These are phyloP conservation scores for Danio aesculapii DNA, from an alignment of 2,797 vertebrate species.

Conservation along the genomic window DNA sequence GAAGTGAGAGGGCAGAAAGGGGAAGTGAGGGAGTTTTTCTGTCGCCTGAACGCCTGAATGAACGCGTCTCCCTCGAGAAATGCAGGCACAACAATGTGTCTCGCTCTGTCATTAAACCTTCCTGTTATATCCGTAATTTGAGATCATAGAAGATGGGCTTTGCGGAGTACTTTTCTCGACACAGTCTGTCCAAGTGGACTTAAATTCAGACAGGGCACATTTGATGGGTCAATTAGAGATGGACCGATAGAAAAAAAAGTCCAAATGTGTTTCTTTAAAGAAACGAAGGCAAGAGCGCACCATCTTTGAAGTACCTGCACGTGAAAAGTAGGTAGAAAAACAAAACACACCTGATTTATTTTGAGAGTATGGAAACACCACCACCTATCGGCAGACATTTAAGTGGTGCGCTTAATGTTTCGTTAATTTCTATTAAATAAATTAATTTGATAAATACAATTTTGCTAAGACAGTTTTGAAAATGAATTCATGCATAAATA, in stretches of 20 bases:
- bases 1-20: conserved; percentile 30
- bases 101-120: neutral
- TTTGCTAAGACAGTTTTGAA: neutral
- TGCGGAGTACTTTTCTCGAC: neutral
- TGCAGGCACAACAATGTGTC: neutral
- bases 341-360: conserved; percentile 16
- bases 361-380: neutral
- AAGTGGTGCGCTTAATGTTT: neutral
- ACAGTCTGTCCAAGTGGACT: neutral
- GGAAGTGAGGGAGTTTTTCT: conserved; percentile 41
- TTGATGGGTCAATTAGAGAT: no score
- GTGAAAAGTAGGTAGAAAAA: neutral
- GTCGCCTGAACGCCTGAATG: conserved; percentile 22
- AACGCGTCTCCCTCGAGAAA: neutral
- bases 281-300: no score
- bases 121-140: neutral
- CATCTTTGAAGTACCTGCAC: neutral
- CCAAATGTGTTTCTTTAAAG: neutral
- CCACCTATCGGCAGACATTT: conserved; percentile 1
- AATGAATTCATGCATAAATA: neutral
- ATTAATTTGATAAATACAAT: no score
- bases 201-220: no score
- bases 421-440: neutral
- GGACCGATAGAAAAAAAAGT: neutral
- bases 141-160: neutral